Conservation (phyloP, 2,888 invertebrate species). For the Melanotus villosus region DNA sequence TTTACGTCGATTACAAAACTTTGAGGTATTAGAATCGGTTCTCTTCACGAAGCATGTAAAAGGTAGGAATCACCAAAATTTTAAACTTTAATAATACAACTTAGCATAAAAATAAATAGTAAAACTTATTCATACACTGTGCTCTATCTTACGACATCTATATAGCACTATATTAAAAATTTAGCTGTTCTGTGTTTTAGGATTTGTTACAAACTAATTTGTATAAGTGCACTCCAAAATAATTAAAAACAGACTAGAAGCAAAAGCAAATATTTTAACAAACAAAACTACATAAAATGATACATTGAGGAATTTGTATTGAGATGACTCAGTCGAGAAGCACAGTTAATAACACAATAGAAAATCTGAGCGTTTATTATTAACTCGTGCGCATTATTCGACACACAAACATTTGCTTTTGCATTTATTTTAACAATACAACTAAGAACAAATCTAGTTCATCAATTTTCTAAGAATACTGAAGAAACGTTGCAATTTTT, state of each 20-base stretch:
- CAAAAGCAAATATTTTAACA: conserved; percentile 28
- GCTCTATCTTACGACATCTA: conserved; percentile 63
- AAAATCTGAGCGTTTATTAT: no score
- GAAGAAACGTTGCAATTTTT: conserved; percentile 22
- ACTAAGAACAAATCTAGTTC: not conserved
- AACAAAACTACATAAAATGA: no score
- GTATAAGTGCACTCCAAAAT: not conserved
- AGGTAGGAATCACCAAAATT: conserved; percentile 63
- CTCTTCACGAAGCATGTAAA: conserved; percentile 45
- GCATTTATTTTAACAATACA: not conserved
- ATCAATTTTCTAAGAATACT: conserved; percentile 25
- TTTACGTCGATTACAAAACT: not conserved
- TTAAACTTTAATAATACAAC: conserved; percentile 49
- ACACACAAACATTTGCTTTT: conserved; percentile 12
- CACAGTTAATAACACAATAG: no score
- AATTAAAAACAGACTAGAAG: conserved; percentile 28
- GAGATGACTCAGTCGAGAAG: no score
- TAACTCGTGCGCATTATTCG: no score
- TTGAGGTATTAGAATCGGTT: conserved; percentile 43
- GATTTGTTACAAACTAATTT: not conserved
- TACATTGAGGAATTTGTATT: no score
- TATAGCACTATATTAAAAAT: conserved; percentile 57
- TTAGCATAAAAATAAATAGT: conserved; percentile 61
- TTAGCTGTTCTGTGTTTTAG: conserved; percentile 56
- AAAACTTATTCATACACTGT: conserved; percentile 60